phyloP scores from a whole-genome alignment of 2,113 vertebrate genomes.

The Pycnonotus jocosus region DNA sequence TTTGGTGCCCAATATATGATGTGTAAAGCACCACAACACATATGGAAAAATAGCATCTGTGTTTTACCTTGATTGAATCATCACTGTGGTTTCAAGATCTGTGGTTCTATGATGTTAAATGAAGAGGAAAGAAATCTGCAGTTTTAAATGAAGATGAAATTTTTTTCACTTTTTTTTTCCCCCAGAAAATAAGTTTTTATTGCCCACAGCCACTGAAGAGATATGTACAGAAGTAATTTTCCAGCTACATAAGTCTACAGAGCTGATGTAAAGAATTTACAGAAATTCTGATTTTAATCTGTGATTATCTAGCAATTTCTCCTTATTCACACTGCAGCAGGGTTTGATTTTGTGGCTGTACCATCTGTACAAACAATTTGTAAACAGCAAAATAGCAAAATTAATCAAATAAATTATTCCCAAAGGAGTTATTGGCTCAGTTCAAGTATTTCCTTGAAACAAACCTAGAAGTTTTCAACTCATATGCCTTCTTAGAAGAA shows the following conservation, averaged over 20 bases:
- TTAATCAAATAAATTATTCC: conserved; percentile 39
- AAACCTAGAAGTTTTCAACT: not conserved
- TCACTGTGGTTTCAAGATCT: not conserved
- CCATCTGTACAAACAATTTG: not conserved
- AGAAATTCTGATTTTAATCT: not conserved
- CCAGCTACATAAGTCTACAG: not conserved
- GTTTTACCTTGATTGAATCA: not conserved
- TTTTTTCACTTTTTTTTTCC: no score
- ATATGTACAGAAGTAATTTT: not conserved
- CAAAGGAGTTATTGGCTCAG: conserved; percentile 14
- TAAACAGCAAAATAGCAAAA: conserved; percentile 18
- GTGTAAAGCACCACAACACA: not conserved
- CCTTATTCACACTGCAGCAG: not conserved
- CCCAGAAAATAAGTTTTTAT: not conserved
- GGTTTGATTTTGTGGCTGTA: not conserved
- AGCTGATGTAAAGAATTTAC: not conserved
- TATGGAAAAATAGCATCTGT: not conserved
- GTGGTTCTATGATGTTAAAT: not conserved
- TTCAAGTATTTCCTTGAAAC: not conserved
- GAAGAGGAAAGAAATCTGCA: not conserved
- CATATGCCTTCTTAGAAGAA: not conserved
- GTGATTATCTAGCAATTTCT: not conserved
- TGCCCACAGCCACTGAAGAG: not conserved
- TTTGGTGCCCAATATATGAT: not conserved
- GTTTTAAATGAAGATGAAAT: not conserved